Base-by-base conservation (phyloP, 2,888 invertebrate genomes). In the Morpho helenor region DNA sequence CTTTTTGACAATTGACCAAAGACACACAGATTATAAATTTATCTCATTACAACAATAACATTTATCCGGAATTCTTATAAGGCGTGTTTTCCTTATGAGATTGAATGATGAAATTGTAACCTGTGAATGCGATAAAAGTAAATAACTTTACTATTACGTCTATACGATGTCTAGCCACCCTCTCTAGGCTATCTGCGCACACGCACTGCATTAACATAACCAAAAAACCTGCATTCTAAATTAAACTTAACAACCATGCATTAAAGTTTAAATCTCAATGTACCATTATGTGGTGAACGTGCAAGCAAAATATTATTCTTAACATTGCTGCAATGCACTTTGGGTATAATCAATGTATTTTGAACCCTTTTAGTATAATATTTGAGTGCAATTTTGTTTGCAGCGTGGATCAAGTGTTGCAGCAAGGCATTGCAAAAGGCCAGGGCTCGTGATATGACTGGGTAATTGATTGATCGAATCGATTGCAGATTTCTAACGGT, bases 81-180 rank as follows among this genome's bases (percentile, higher is more conserved):
- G 16, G 16, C 16, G 16, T 16, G 16, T 16, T 16, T 16, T 16
- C 16, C 16, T 16, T 16, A 16, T 16, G 16, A 31, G 31, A 31
- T 31, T 31, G 31, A 31, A 31, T 31, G 31, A 31, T 31, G 31
- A 31, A 31, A 31, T 31, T 31, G 31, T 5, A 31, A 31, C 31
- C 31, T 31, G 31, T 31, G 31, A 31, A 31, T 31, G 2, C 31
- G 5, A 31, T 31, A 31, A 31, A 31, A 31, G 4, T 31, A 31
- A 31, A 31, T 31, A 31, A 31, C 31, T 31, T 31, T 31, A 31
- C 31, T 31, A 31, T 31, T 31, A n/a, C 68, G 86, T 86, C 85
- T 87, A 81, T 73, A 70, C 72, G 70, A 68, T 73, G 84, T 87
- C 87, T 86, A 84, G 82, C 73, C 80, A 67, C 68, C 71, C 75